Evolutionary conservation across 2,113 vertebrate genomes (phyloP).

Genomic region (Oreochromis spilurus): DNA sequence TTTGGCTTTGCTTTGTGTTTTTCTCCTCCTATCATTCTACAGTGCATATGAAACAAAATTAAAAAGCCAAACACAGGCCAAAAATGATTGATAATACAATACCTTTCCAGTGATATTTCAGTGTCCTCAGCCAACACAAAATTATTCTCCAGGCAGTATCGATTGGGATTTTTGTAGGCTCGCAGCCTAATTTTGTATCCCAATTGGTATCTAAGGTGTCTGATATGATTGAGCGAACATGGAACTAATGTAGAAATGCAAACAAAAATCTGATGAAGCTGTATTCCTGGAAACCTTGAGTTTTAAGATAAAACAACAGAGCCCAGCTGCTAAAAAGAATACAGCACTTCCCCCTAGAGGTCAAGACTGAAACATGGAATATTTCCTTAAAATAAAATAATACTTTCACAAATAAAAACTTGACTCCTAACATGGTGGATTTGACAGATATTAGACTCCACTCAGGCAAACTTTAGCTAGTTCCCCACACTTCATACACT

Average conservation of each 20-base stretch:
- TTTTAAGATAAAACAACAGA: not conserved
- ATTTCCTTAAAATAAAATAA: not conserved
- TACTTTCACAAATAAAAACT: not conserved
- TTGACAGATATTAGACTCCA: not conserved
- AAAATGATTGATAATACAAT: not conserved
- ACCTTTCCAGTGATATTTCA: not conserved
- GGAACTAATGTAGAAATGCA: not conserved
- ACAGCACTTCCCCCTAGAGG: slow-evolving; percentile 37
- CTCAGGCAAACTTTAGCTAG: not conserved
- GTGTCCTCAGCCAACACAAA: not conserved
- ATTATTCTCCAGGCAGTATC: not conserved
- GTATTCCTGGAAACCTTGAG: not conserved
- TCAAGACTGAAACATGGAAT: not conserved
- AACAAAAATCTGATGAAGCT: not conserved
- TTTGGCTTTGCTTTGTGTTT: slow-evolving; percentile 10
- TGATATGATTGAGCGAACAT: not conserved
- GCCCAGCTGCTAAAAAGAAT: not conserved
- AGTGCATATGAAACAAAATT: not conserved
- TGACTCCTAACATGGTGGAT: not conserved
- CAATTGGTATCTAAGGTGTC: not conserved
- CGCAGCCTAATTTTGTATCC: not conserved
- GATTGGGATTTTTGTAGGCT: not conserved
- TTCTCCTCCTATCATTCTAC: not conserved
- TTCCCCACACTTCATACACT: not conserved
- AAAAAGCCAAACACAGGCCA: not conserved